These are phyloP conservation scores for Oceanodroma leucorhoa DNA, from an alignment of 2,797 vertebrate species.

Conservation along the genomic window DNA sequence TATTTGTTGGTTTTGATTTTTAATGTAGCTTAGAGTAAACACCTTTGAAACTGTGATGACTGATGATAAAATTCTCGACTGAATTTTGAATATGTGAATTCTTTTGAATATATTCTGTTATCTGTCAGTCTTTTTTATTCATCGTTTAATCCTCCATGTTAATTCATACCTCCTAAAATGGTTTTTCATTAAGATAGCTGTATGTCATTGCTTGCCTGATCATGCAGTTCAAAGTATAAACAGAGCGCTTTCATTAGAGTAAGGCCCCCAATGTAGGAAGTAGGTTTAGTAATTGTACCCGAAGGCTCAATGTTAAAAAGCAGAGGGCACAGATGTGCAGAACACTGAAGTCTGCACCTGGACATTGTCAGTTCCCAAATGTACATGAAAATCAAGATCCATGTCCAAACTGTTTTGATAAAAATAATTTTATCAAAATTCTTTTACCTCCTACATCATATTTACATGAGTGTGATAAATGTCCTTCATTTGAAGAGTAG, in stretches of 20 bases:
- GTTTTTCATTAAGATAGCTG: not conserved
- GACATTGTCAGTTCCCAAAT: not conserved
- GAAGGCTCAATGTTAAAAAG: not conserved
- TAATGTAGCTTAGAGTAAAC: not conserved
- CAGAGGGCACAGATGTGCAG: not conserved
- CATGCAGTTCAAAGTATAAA: not conserved
- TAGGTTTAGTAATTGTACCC: not conserved
- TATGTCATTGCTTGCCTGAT: not conserved
- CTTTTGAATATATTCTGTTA: not conserved
- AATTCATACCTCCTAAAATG: not conserved
- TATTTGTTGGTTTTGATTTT: not conserved
- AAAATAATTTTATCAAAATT: not conserved
- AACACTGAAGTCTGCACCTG: not conserved
- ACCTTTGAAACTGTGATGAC: not conserved
- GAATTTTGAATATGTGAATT: not conserved
- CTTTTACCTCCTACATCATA: not conserved
- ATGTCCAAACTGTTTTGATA: not conserved
- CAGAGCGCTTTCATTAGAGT: not conserved
- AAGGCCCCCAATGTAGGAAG: not conserved
- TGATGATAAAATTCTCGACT: not conserved
- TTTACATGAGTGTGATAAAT: not conserved
- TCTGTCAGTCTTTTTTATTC: not conserved
- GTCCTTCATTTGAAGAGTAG: not conserved
- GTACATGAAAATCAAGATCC: not conserved
- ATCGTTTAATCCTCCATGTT: not conserved